Percentiles rank a stretch among this genome's conserved stretches.
phyloP scores from a whole-genome alignment of 2,797 vertebrate genomes.

The Okamejei kenojei region DNA sequence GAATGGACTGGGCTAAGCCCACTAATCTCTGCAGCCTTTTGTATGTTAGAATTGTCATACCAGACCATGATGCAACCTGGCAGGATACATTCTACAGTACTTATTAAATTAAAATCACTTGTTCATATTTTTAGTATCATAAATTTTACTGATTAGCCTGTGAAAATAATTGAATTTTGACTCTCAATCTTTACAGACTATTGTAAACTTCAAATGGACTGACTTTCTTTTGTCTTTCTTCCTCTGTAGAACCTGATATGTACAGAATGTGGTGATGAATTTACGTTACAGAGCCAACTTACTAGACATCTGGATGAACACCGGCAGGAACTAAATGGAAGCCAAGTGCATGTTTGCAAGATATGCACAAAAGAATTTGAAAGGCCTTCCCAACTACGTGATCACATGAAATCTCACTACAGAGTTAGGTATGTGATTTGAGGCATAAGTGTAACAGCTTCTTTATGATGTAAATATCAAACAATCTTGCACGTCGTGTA shows the following conservation, averaged over 20 bases:
- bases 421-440: slow-evolving; percentile 73
- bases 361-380: slow-evolving; percentile 81
- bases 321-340: slow-evolving; percentile 78
- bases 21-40: too few species aligned
- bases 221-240: not conserved
- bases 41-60: too few species aligned
- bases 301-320: slow-evolving; percentile 87
- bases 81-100: too few species aligned
- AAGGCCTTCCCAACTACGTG: slow-evolving; percentile 72
- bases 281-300: slow-evolving; percentile 89
- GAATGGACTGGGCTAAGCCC: too few species aligned
- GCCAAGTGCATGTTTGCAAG: slow-evolving; percentile 74
- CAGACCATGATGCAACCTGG: too few species aligned
- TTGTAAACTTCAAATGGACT: not conserved
- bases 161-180: not conserved
- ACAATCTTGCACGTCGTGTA: too few species aligned
- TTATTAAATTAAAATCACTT: not conserved
- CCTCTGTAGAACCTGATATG: slow-evolving; percentile 83
- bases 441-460: not conserved
- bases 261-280: slow-evolving; percentile 92
- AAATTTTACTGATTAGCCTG: not conserved
- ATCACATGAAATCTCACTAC: slow-evolving; percentile 83
- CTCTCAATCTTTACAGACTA: not conserved
- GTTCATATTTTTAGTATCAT: not conserved
- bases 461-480: not conserved